Evolutionary conservation across 2,888 invertebrate species (phyloP).

Genomic region (Minunthozetes semirufus): DNA sequence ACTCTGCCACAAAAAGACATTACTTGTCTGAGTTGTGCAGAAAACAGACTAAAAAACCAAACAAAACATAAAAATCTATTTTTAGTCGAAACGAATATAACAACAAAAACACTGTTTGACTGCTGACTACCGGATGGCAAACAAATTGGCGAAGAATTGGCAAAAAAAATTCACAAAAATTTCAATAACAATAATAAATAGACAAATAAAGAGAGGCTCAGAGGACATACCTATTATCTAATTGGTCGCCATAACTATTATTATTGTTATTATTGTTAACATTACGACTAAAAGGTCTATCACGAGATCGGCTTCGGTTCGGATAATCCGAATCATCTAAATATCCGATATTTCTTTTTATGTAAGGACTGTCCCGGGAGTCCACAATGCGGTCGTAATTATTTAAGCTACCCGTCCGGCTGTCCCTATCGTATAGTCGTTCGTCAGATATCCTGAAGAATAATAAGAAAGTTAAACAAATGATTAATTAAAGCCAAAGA

Average conservation of each 20-base stretch:
- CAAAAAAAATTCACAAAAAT: no score
- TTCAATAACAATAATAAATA: no score
- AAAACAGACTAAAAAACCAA: no score
- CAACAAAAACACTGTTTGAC: no score
- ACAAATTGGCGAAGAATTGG: no score
- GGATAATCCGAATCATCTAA: conserved; percentile 12
- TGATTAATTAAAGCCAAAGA: neutral
- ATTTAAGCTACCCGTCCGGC: conserved; percentile 9
- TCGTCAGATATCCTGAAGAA: conserved; percentile 26
- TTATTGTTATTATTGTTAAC: no score
- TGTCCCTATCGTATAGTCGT: conserved; percentile 21
- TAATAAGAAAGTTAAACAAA: neutral
- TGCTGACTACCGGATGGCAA: no score
- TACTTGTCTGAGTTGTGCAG: no score
- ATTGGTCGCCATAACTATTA: conserved; percentile 22
- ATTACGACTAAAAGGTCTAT: conserved; percentile 36
- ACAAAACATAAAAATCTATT: no score
- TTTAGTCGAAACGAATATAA: no score
- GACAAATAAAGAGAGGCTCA: neutral
- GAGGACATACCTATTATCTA: conserved; percentile 17
- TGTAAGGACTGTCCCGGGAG: conserved; percentile 10
- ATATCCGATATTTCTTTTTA: conserved; percentile 25
- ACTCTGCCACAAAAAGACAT: neutral
- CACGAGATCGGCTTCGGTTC: conserved; percentile 23
- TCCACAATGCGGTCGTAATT: conserved; percentile 14